phyloP scores from a whole-genome alignment of 2,113 vertebrate genomes.

The Melanocharis versteri region DNA sequence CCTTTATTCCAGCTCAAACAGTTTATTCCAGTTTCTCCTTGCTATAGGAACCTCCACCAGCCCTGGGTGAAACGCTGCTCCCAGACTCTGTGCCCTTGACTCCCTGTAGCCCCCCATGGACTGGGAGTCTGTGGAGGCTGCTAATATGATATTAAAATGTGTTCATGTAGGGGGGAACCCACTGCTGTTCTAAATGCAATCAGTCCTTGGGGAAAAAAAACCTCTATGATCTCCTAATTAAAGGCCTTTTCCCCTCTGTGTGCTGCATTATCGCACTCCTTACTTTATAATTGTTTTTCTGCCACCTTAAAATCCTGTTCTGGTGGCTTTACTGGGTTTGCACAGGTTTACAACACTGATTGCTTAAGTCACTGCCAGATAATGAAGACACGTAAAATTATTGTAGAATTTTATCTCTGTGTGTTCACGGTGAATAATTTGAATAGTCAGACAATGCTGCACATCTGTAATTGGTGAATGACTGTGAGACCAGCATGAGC shows the following conservation, averaged over 20 bases:
- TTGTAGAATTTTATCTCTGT: neutral
- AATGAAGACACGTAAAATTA: neutral
- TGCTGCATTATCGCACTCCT: neutral
- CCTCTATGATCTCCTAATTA: neutral
- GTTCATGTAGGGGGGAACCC: neutral
- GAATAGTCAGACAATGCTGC: neutral
- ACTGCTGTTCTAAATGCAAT: neutral
- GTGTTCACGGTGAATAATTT: neutral
- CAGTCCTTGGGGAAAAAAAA: neutral
- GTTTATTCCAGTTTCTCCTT: neutral
- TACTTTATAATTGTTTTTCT: neutral
- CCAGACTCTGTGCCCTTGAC: neutral
- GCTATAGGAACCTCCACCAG: neutral
- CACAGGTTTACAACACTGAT: neutral
- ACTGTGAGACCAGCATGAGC: neutral
- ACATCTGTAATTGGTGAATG: neutral
- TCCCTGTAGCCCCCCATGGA: neutral
- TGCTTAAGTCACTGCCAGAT: neutral
- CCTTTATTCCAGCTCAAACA: neutral
- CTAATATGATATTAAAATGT: neutral
- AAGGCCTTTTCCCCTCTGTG: neutral
- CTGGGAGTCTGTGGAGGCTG: neutral
- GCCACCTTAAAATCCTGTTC: neutral
- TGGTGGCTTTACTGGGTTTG: neutral
- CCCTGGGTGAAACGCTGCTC: neutral